Evolutionary conservation across 1,140 invertebrate species (phyloP).

Genomic region (Coelopa frigida): DNA sequence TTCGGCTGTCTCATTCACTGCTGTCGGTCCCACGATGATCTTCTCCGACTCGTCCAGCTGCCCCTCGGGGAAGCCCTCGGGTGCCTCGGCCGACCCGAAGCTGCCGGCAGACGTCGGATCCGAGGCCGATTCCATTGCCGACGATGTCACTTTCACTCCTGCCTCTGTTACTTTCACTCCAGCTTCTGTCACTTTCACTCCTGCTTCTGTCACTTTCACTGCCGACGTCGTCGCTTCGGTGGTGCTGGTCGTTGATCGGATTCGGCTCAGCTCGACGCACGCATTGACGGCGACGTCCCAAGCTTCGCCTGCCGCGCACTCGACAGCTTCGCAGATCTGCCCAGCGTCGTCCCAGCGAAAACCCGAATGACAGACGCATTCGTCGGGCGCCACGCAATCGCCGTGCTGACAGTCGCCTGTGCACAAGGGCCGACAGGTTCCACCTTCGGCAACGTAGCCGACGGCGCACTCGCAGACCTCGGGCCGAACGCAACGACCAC

Average conservation of each 20-base stretch:
- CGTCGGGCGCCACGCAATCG: slow-evolving; percentile 5
- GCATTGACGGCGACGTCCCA: too few species aligned
- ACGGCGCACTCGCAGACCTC: neutral
- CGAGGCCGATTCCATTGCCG: neutral
- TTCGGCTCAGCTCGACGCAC: too few species aligned
- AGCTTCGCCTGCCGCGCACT: too few species aligned
- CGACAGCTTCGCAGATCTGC: too few species aligned
- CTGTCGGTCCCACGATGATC: too few species aligned
- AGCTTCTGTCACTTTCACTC: neutral
- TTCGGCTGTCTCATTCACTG: too few species aligned
- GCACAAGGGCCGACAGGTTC: slow-evolving; percentile 9
- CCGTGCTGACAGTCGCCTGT: neutral
- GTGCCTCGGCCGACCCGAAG: too few species aligned
- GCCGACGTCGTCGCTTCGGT: too few species aligned
- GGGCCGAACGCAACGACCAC: neutral
- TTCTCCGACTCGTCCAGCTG: neutral
- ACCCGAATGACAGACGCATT: slow-evolving; percentile 9
- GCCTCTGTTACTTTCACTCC: neutral
- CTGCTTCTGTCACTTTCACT: neutral
- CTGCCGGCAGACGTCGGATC: too few species aligned
- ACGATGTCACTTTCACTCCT: neutral
- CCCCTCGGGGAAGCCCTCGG: neutral
- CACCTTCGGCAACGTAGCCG: neutral
- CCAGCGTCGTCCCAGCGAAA: too few species aligned
- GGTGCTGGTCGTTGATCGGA: too few species aligned